Evolutionary conservation across 2,113 vertebrate genomes (phyloP).

Genomic region (Chionis minor): DNA sequence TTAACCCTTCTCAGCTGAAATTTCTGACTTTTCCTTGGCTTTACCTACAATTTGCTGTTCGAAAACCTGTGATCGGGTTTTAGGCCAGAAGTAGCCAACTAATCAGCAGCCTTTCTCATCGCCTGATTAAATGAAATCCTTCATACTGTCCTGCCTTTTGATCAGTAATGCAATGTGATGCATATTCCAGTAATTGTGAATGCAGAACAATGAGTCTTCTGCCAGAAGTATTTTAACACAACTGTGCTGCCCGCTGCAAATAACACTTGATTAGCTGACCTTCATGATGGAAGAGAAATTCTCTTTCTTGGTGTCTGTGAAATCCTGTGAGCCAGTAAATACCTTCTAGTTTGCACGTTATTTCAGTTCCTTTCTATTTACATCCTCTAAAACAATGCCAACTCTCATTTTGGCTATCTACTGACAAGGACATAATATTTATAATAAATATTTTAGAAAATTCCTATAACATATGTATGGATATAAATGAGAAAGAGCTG

Average conservation of each 20-base stretch:
- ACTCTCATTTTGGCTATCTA: not conserved
- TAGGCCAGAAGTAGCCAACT: constrained; percentile 30
- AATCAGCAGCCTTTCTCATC: constrained; percentile 23
- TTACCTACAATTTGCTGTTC: constrained; percentile 38
- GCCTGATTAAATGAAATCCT: constrained; percentile 49
- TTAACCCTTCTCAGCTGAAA: not conserved
- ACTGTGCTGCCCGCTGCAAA: not conserved
- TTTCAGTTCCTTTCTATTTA: not conserved
- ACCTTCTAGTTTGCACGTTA: not conserved
- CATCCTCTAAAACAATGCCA: not conserved
- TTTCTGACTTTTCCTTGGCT: constrained; percentile 27
- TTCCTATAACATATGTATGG: not conserved
- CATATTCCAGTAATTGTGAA: constrained; percentile 3
- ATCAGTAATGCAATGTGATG: not conserved
- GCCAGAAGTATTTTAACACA: constrained; percentile 22
- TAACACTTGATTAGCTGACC: not conserved
- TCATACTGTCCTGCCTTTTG: constrained; percentile 23
- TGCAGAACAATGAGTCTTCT: not conserved
- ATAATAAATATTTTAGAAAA: not conserved
- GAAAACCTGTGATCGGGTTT: constrained; percentile 46
- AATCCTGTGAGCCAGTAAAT: not conserved
- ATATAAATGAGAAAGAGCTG: not conserved
- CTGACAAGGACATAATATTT: constrained; percentile 19
- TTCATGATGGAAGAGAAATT: not conserved
- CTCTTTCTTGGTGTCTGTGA: not conserved